Base-by-base conservation (phyloP, 2,888 invertebrate species). In the Tetheella fluctuosa region DNA sequence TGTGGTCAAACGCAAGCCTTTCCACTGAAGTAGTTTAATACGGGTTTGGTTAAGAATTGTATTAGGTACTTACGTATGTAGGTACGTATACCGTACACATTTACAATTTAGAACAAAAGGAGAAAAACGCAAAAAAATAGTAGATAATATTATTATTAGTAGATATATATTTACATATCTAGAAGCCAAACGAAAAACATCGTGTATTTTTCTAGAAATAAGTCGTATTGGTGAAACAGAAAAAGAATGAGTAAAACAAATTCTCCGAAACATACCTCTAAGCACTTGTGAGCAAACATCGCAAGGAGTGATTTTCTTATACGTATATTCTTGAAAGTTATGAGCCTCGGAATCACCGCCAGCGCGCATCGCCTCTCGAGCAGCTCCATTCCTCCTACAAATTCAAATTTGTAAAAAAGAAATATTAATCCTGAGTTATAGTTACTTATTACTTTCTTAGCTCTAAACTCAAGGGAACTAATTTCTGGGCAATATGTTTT, bases 251-350 rank as follows among this genome's bases (percentile, higher is more conserved):
- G 34, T 13, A 34, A 34, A 34, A 2, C 12, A 34, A 34, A 54
- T 25, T 54, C n/a, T 25, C 25, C 42, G 17, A 42, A 25, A 60
- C 91, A 93, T 93, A 97, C 97, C 97, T 95, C 98, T 94, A 61
- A 98, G 94, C 59, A 98, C 97, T 94, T 98, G 97, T 64, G 97
- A 97, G 91, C 98, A 98, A 72, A 97, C 96, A 89, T 98, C 98
- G 89, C 98, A 98, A 30, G 98, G 98, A 54, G 98, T 98, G 77
- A 98, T 98, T 93, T 98, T 98, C 93, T 98, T 97, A 90, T 98
- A 98, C 37, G 98, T 98, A 90, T 98, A 97, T 89, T 98, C 98
- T 90, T 97, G 97, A 93, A 98, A 97, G 85, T 96, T 96, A 90
- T 98, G 98, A 68, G 95, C 96, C 61, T 96, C 96, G 20, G 94